Evolutionary conservation across 2,888 invertebrate species (phyloP), one percentile per base, ranked within the genome.

Genomic region (Melanotus villosus): DNA sequence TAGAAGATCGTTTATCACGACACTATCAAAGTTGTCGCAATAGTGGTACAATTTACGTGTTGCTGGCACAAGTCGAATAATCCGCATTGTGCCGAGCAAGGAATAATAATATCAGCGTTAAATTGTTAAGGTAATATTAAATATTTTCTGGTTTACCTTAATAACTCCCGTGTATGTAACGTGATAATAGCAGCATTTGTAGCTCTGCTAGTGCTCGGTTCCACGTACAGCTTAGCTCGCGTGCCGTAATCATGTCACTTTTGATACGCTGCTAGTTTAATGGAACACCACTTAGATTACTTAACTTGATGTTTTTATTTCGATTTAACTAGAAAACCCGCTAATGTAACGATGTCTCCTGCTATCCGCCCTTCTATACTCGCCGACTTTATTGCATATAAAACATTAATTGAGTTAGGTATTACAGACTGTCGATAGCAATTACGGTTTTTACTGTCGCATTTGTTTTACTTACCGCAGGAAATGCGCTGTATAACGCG

Each of bases 221-320:
- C 52, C 54, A 64, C 43, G 54, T 18, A 62, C 41, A 26, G 14
- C 3, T 10, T 10, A 34, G 69, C 65, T 82, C 79, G 82, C 83
- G 83, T 82, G 83, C 75, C 73, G 75, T 79, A 79, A 81, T 80
- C 77, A 79, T 80, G 79, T 80, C 81, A 77, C 77, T 79, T 76
- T 78, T 77, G 81, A 80, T 81, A 81, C 76, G 80, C 77, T 77
- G 77, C 68, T 54, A 75, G 77, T 80, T 82, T 82, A 83, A 83
- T 83, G 82, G 82, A 83, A 82, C 80, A 80, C 82, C 82, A 82
- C 82, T 82, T 81, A 81, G 80, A 81, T 82, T 81, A 82, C 81
- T 81, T 80, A 81, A 80, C 79, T 78, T 80, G 81, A 81, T 81
- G 81, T 80, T 82, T 81, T 82, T 81, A 81, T 81, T 81, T 80